A percentile compares a stretch with the other conserved stretches of the same genome.
phyloP scores from a whole-genome alignment of 2,113 vertebrate genomes.

The Cairina moschata region DNA sequence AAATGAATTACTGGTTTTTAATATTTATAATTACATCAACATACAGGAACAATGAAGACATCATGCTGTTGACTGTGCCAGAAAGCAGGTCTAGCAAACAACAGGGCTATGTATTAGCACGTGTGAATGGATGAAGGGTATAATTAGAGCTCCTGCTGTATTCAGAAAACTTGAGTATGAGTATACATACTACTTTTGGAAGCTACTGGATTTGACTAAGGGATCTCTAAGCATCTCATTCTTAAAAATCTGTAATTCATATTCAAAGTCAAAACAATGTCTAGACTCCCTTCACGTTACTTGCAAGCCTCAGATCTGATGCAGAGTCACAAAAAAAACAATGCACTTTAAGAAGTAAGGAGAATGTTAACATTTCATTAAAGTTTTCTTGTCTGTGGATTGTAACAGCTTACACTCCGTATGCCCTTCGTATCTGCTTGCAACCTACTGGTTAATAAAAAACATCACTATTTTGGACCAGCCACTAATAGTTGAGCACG shows the following conservation, averaged over 20 bases:
- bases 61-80: background rate
- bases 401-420: background rate
- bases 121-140: background rate
- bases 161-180: background rate
- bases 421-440: background rate
- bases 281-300: background rate
- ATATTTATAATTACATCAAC: slow-evolving; percentile 58
- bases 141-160: background rate
- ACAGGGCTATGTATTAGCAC: background rate
- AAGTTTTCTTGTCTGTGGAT: background rate
- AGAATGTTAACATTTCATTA: background rate
- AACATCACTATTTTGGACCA: background rate
- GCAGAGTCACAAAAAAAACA: background rate
- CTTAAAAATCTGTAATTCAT: background rate
- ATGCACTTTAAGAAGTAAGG: background rate
- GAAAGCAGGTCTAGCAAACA: slow-evolving; percentile 19
- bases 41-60: slow-evolving; percentile 31
- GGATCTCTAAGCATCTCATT: background rate
- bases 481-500: background rate
- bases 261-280: background rate
- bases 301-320: background rate
- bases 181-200: background rate
- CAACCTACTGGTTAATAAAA: background rate
- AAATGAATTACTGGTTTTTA: slow-evolving; percentile 65
- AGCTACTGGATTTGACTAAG: background rate